Percentiles rank a stretch among this genome's conserved stretches.
Conservation (phyloP, 2,113 vertebrate species). For the Sturnus vulgaris region DNA sequence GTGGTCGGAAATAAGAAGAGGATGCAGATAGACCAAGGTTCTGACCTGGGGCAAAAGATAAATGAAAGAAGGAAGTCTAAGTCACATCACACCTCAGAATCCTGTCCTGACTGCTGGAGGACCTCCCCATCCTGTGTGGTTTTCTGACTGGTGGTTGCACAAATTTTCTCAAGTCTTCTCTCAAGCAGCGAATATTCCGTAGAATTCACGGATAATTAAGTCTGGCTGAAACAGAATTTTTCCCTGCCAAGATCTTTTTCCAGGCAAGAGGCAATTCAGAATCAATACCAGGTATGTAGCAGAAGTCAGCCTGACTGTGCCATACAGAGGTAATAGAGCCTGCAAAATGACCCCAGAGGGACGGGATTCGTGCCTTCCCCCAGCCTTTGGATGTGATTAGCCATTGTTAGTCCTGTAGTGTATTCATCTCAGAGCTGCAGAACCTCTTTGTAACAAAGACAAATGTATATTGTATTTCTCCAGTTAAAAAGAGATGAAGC, state of each 20-base stretch:
- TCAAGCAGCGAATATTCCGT: neutral
- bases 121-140: rapidly evolving
- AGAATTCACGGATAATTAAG: neutral
- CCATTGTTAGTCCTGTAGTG: neutral
- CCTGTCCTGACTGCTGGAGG: neutral
- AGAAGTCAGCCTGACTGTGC: slow-evolving; percentile 29
- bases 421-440: slow-evolving; percentile 37
- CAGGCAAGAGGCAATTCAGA: neutral
- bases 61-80: neutral
- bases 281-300: neutral
- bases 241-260: neutral
- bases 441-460: slow-evolving; percentile 27
- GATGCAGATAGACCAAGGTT: neutral
- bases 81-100: neutral
- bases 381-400: neutral
- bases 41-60: neutral
- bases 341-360: neutral
- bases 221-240: neutral
- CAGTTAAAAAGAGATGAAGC: neutral
- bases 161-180: neutral
- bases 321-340: slow-evolving; percentile 29
- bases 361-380: neutral
- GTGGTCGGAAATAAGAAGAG: neutral
- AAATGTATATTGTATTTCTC: slow-evolving; percentile 33
- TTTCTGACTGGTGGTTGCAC: neutral